A percentile compares a stretch with the other conserved stretches of the same genome.
Evolutionary conservation across 2,113 vertebrate genomes (phyloP).

Genomic region (Oxygymnocypris stewartii): DNA sequence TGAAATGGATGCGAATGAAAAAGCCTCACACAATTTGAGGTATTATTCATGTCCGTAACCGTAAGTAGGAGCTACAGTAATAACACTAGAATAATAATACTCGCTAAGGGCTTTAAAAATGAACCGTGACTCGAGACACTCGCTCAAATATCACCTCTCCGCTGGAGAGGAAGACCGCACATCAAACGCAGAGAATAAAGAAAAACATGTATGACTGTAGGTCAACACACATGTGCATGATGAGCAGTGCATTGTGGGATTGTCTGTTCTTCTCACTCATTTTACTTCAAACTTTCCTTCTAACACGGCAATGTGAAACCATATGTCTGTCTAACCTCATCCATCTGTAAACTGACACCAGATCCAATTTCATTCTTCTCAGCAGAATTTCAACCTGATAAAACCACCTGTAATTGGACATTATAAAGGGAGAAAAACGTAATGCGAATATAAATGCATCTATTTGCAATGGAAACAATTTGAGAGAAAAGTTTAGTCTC

Average conservation of each 20-base stretch:
- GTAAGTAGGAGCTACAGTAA: not conserved
- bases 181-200: not conserved
- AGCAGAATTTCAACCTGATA: conserved; percentile 1
- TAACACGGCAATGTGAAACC: not conserved
- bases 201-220: not conserved
- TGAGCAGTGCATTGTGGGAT: not conserved
- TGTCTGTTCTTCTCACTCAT: not conserved
- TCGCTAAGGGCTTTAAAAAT: not conserved
- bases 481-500: not conserved
- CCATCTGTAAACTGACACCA: conserved; percentile 32
- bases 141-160: not conserved
- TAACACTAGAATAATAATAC: not conserved
- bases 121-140: not conserved
- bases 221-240: not conserved
- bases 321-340: conserved; percentile 33
- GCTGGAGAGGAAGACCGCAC: not conserved
- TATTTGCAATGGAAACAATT: conserved; percentile 2
- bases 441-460: not conserved
- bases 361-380: conserved; percentile 28
- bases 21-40: too few relatives aligned
- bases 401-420: conserved; percentile 30
- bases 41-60: too few relatives aligned
- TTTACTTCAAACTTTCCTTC: conserved; percentile 9
- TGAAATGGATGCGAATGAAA: not conserved
- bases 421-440: not conserved